phyloP scores from a whole-genome alignment of 2,888 invertebrate species.

The Punctoribates punctum region DNA sequence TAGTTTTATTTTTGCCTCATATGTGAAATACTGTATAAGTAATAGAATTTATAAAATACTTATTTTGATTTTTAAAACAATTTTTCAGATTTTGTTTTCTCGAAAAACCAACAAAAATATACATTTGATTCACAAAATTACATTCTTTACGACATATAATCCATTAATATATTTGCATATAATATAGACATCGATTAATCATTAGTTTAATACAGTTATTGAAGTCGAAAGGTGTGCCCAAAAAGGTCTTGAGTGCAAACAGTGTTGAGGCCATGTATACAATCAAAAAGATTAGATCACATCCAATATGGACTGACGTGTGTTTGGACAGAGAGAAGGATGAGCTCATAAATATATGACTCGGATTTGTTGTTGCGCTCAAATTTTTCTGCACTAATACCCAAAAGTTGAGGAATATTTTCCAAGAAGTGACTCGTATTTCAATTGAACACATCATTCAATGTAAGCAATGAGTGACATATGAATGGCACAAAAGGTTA shows the following conservation, averaged over 20 bases:
- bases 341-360: conserved; percentile 25
- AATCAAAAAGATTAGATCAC: not conserved
- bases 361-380: not conserved
- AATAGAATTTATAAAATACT: too few species aligned
- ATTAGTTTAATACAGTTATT: not conserved
- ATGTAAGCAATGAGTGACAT: not conserved
- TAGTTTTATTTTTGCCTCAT: too few species aligned
- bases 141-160: not conserved
- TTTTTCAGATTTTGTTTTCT: too few species aligned
- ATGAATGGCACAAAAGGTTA: not conserved
- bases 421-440: not conserved
- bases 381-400: conserved; percentile 26
- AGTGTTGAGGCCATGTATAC: conserved; percentile 10
- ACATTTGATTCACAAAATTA: not conserved
- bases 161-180: not conserved
- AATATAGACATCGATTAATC: not conserved
- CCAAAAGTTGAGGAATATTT: conserved; percentile 3
- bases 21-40: too few species aligned
- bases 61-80: too few species aligned
- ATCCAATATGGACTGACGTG: not conserved
- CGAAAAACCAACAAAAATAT: too few species aligned
- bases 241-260: not conserved
- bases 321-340: conserved; percentile 14
- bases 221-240: not conserved
- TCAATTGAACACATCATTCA: not conserved